Percentiles rank a stretch among this genome's conserved stretches.
These are phyloP conservation scores for Garra rufa DNA, from an alignment of 2,113 vertebrate species.

Conservation along the genomic window DNA sequence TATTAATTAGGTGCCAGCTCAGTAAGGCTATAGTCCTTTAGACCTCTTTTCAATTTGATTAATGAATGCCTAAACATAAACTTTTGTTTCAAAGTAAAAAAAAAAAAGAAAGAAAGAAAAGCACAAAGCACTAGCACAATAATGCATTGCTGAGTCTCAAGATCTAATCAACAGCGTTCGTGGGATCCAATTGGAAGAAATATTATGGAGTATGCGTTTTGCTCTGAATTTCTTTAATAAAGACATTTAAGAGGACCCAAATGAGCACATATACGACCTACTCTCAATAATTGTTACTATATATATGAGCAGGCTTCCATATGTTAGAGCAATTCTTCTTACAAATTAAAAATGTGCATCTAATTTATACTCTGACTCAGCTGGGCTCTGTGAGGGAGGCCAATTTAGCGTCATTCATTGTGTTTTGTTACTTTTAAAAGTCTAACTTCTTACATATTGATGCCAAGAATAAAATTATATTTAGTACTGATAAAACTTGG, in stretches of 20 bases:
- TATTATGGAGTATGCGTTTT: background rate
- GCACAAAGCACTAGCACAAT: conserved; percentile 1
- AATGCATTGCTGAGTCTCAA: conserved; percentile 5
- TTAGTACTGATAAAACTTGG: background rate
- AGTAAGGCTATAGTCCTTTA: conserved; percentile 24
- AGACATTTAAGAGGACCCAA: conserved; percentile 8
- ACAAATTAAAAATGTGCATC: conserved; percentile 5
- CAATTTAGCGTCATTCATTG: background rate
- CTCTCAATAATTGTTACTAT: background rate
- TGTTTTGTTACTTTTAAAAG: background rate
- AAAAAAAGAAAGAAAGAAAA: background rate
- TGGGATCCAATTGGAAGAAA: background rate
- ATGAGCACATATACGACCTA: background rate
- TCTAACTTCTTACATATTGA: background rate
- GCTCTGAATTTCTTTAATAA: conserved; percentile 6
- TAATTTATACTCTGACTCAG: background rate
- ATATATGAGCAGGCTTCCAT: conserved; percentile 8
- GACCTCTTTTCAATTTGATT: conserved; percentile 42
- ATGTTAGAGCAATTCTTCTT: background rate
- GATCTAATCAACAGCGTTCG: conserved; percentile 7
- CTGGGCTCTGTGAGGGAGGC: background rate
- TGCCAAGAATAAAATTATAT: background rate
- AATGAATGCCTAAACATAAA: conserved; percentile 37
- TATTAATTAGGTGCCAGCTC: conserved; percentile 42
- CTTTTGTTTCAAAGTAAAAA: conserved; percentile 17